phyloP scores from a whole-genome alignment of 2,888 invertebrate genomes.

The Zootermopsis nevadensis region DNA sequence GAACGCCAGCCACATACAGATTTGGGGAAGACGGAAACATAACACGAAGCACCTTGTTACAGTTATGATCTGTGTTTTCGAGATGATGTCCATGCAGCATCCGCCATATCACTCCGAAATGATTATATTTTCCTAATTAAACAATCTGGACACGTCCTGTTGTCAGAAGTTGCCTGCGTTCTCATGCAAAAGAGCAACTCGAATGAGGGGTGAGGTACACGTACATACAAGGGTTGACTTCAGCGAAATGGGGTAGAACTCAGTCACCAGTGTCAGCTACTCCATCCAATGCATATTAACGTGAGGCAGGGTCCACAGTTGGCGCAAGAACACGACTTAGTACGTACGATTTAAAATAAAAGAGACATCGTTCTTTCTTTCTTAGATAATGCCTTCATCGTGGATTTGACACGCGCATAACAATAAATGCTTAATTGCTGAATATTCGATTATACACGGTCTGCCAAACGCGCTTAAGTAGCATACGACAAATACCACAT shows the following conservation, averaged over 20 bases:
- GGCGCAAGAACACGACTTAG: too few relatives aligned
- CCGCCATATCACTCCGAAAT: background rate
- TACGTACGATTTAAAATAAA: too few relatives aligned
- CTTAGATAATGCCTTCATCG: too few relatives aligned
- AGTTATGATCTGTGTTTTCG: background rate
- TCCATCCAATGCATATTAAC: constrained; percentile 11
- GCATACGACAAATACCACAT: too few relatives aligned
- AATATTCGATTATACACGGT: too few relatives aligned
- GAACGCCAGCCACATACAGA: too few relatives aligned
- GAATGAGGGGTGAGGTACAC: background rate
- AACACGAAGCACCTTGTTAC: too few relatives aligned
- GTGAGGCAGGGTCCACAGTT: background rate
- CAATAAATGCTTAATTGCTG: too few relatives aligned
- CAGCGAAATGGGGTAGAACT: background rate
- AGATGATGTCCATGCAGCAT: background rate
- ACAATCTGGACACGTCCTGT: background rate
- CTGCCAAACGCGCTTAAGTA: too few relatives aligned
- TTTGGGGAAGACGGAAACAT: too few relatives aligned
- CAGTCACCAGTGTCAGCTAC: background rate
- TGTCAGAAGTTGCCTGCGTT: background rate
- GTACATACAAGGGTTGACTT: background rate
- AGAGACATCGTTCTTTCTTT: too few relatives aligned
- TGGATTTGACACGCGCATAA: too few relatives aligned
- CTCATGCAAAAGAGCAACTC: background rate
- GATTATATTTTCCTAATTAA: background rate